Evolutionary conservation across 2,797 vertebrate species (phyloP), one percentile per base, ranked within the genome.

Genomic region (Leontopithecus rosalia): DNA sequence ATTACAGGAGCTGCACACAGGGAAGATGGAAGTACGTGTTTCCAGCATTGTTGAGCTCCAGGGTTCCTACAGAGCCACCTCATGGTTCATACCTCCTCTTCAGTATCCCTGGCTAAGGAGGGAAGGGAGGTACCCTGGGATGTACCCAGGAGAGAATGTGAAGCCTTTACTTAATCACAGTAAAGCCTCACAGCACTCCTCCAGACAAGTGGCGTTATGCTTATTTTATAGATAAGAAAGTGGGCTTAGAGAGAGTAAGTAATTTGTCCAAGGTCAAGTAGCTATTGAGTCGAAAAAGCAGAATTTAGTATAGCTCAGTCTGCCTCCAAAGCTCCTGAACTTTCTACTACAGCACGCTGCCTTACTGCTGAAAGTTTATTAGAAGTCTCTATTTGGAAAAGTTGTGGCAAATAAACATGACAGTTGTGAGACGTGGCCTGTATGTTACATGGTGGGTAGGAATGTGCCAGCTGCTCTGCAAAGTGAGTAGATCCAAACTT

Each of bases 11-110:
- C 70, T 26, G 17, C 2, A 5, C 5, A 3, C 22, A 2, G 48
- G 52, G 36, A 39, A 39, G 41, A 58, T 24, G 33, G 6, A 12
- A 4, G 2, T 36, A 7, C 0, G 1, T 26, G 77, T 50, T 28
- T 8, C 30, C 13, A 15, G 26, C 0, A 0, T 13, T 4, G 1
- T 1, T 24, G 64, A 76, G 43, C 48, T 26, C 1, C 3, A 5
- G 26, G 43, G 19, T 73, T 43, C 46, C 86, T 39, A 7, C 0
- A 1, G 52, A 28, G 73, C 41, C 20, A 46, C 46, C 22, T 1
- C 28, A 1, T 1, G 46, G 30, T 46, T 20, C 77, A 82, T 19
- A 33, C 52, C 28, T 8, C 55, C n/a, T 39, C 72, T 33, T 48
- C 33, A 0, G 64, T 1, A 20, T 24, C 50, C 50, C 87, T 36